Evolutionary conservation across 1,140 invertebrate species (phyloP), one percentile per base, ranked within the genome.

Genomic region (Drosophila bocqueti): DNA sequence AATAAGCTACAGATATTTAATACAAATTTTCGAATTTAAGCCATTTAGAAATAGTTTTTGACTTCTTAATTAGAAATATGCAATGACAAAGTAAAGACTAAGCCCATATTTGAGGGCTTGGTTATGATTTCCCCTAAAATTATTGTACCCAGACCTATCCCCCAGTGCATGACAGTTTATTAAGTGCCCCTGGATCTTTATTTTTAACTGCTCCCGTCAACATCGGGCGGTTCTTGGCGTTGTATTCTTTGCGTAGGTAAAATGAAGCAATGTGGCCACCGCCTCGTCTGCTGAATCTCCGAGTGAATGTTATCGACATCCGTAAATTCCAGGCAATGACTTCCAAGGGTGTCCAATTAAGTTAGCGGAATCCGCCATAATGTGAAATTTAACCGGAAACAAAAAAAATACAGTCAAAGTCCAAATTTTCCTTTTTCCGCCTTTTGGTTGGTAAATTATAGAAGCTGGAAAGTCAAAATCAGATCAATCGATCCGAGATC

Each of bases 191-290:
- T 78, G 55, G 74, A 82, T 79, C 76, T 79, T 89, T 89, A 84
- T 87, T 87, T 87, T 89, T 80, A 89, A 86, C 83, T 86, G 77
- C 57, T 84, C 38, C 65, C 61, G 50, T 54, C 64, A 58, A 61
- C 55, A 55, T 73, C 54, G 67, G 67, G 38, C 72, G 69, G 69
- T 61, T 73, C 38, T 52, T 55, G 24, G 34, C n/a, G 24, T 38
- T 43, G 16, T 31, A 24, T 87, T 87, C 84, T 87, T 69, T 81
- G 84, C 84, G 84, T 89, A 87, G 84, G 84, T 87, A 89, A 84
- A 75, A 75, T 78, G 72, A 68, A 50, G 46, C 21, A 40, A 40
- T 49, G 29, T 57, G 68, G 69, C 69, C 66, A 72, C 67, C 69
- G 34, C 66, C 68, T 50, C 38, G 36, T n/a, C 45, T 34, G 40